Percentiles rank a stretch among this genome's conserved stretches.
phyloP scores from a whole-genome alignment of 1,140 invertebrate genomes.

The Pteromalus puparum region DNA sequence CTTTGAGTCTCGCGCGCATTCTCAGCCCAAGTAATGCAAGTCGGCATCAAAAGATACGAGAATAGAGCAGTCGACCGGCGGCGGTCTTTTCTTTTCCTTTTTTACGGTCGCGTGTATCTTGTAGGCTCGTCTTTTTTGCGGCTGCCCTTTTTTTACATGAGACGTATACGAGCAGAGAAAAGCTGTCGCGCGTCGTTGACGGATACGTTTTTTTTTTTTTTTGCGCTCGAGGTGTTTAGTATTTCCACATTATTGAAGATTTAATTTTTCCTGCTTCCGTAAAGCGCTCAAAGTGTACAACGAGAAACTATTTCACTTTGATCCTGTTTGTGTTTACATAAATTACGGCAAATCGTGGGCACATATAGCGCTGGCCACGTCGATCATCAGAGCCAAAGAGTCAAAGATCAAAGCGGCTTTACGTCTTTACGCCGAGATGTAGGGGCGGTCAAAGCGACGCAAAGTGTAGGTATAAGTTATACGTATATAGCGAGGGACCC shows the following conservation, averaged over 20 bases:
- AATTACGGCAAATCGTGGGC: neutral
- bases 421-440: neutral
- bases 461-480: neutral
- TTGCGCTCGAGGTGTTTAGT: no score
- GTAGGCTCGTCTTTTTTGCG: neutral
- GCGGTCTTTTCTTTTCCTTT: neutral
- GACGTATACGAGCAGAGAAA: no score
- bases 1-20: neutral
- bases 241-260: no score
- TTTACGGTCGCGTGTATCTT: neutral
- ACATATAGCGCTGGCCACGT: neutral
- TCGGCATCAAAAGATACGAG: constrained; percentile 60
- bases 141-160: neutral
- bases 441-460: neutral
- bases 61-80: constrained; percentile 54
- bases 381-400: neutral
- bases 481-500: neutral
- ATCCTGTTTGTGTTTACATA: neutral
- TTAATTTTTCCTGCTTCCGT: no score
- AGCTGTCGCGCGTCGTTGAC: no score
- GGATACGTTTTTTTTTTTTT: no score
- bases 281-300: no score
- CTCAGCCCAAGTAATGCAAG: neutral
- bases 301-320: neutral
- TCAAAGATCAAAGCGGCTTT: neutral